These are phyloP conservation scores for Volucella inflata DNA, from an alignment of 2,888 invertebrate genomes.

Conservation along the genomic window DNA sequence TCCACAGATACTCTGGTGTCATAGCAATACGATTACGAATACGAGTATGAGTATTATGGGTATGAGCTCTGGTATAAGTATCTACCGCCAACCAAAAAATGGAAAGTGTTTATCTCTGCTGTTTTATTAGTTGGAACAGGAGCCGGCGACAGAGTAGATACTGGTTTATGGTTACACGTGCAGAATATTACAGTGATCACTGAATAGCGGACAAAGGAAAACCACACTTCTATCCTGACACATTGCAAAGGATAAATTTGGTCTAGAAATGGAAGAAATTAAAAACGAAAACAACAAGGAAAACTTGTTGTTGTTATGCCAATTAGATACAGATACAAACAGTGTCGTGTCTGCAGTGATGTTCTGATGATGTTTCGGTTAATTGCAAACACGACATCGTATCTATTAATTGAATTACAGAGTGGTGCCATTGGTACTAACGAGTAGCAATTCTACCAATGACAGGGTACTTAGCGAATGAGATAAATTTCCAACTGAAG, in stretches of 20 bases:
- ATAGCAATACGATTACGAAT: not conserved
- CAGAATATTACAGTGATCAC: constrained; percentile 20
- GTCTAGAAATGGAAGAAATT: too few relatives aligned
- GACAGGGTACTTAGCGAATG: constrained; percentile 16
- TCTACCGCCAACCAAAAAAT: not conserved
- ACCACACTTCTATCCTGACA: too few relatives aligned
- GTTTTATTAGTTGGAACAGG: constrained; percentile 38
- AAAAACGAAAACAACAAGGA: too few relatives aligned
- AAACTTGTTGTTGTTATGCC: too few relatives aligned
- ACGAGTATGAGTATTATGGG: too few relatives aligned
- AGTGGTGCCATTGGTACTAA: not conserved
- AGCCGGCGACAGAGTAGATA: not conserved
- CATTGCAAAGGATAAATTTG: too few relatives aligned
- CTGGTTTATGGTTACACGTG: constrained; percentile 33
- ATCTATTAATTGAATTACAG: constrained; percentile 60
- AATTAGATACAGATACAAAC: too few relatives aligned
- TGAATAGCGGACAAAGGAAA: not conserved
- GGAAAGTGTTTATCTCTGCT: constrained; percentile 51
- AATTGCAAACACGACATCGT: constrained; percentile 60
- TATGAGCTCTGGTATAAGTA: too few relatives aligned
- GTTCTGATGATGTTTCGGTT: constrained; percentile 32
- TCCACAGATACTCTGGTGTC: constrained; percentile 27
- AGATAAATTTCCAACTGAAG: constrained; percentile 45
- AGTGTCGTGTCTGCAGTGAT: too few relatives aligned
- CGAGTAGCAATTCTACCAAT: too few relatives aligned